A percentile compares a stretch with the other conserved stretches of the same genome.
Evolutionary conservation across 2,888 invertebrate species (phyloP).

Genomic region (Chrysina gloriosa): DNA sequence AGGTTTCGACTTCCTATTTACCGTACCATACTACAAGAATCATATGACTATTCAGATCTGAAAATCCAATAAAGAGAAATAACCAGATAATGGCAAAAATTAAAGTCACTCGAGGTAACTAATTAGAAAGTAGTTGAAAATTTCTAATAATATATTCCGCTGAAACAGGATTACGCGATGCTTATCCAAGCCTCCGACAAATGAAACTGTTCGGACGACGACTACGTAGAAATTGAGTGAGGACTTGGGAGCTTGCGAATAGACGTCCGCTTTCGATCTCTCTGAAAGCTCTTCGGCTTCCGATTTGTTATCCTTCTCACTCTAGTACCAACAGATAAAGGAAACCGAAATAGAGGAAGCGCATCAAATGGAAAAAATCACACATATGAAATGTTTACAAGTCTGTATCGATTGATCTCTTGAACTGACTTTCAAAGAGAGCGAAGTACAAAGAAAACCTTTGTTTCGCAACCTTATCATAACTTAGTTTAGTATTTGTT

Average conservation of each 20-base stretch:
- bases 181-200: background rate
- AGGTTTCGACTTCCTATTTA: too few relatives aligned
- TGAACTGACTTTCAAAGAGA: constrained; percentile 53
- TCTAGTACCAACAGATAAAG: background rate
- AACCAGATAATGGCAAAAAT: too few relatives aligned
- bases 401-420: constrained; percentile 53
- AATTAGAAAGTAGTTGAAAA: too few relatives aligned
- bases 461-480: constrained; percentile 35
- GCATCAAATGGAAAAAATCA: constrained; percentile 33
- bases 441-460: constrained; percentile 27
- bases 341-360: background rate
- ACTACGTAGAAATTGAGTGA: constrained; percentile 34
- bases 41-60: too few relatives aligned
- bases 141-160: too few relatives aligned
- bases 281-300: constrained; percentile 5
- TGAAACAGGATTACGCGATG: background rate
- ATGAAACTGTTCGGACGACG: background rate
- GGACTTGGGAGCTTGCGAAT: background rate
- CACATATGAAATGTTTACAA: constrained; percentile 58
- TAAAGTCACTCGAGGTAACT: too few relatives aligned
- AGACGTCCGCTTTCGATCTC: constrained; percentile 10
- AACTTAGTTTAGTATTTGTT: constrained; percentile 36
- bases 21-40: too few relatives aligned
- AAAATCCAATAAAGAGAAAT: too few relatives aligned
- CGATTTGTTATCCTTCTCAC: background rate